phyloP scores from a whole-genome alignment of 1,140 invertebrate genomes.

The Luehdorfia chinensis region DNA sequence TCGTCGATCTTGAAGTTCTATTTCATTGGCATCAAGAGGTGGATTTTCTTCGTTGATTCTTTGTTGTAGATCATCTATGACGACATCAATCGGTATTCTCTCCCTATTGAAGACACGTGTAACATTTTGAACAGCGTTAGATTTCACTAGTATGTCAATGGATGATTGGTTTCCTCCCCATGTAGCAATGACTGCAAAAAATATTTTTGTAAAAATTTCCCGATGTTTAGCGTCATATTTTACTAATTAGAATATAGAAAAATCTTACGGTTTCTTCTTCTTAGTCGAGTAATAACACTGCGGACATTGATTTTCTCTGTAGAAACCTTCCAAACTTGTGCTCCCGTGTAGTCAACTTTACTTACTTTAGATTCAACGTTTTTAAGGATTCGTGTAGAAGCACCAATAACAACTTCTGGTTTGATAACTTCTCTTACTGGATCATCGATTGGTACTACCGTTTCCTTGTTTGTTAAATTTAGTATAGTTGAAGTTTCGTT shows the following conservation, averaged over 20 bases:
- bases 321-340: constrained; percentile 78
- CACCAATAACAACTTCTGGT: constrained; percentile 20
- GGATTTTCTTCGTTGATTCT: constrained; percentile 89
- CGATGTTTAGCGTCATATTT: background rate
- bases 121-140: constrained; percentile 75
- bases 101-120: constrained; percentile 74
- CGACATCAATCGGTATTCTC: constrained; percentile 80
- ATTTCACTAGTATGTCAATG: constrained; percentile 83
- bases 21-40: constrained; percentile 79
- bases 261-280: constrained; percentile 56
- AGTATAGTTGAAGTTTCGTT: constrained; percentile 8
- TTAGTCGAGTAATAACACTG: constrained; percentile 43
- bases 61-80: constrained; percentile 86
- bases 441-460: constrained; percentile 19
- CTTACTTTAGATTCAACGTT: constrained; percentile 20
- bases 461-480: constrained; percentile 20
- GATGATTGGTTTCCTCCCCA: constrained; percentile 83
- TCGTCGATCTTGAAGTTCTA: constrained; percentile 83
- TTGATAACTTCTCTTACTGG: constrained; percentile 22
- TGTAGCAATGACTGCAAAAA: constrained; percentile 79
- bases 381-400: constrained; percentile 16
- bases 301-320: constrained; percentile 56
- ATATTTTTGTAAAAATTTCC: constrained; percentile 4
- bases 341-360: constrained; percentile 76
- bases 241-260: background rate